Evolutionary conservation across 2,888 invertebrate genomes (phyloP).

Genomic region (Arrhopalites spinosus): DNA sequence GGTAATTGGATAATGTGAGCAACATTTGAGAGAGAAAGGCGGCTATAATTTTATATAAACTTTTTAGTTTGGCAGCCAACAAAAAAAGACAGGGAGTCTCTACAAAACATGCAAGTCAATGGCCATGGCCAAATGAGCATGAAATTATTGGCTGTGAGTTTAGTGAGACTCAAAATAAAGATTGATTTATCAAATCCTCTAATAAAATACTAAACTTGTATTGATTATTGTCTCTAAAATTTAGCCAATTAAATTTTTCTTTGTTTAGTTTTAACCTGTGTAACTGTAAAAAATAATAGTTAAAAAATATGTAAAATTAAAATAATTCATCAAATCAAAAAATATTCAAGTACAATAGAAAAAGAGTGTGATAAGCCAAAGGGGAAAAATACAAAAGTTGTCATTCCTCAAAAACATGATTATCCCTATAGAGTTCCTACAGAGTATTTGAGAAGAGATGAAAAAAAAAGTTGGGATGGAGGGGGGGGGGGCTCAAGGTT

Average conservation of each 20-base stretch:
- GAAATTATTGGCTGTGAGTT: neutral
- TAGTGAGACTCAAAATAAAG: neutral
- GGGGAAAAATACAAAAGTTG: neutral
- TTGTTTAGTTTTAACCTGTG: too few species aligned
- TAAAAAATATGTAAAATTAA: too few species aligned
- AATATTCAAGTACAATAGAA: neutral
- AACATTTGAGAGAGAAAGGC: neutral
- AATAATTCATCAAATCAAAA: too few species aligned
- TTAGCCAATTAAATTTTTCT: too few species aligned
- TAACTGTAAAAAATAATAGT: too few species aligned
- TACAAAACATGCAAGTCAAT: too few species aligned
- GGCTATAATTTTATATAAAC: constrained; percentile 20
- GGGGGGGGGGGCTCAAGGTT: too few species aligned
- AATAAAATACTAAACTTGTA: neutral
- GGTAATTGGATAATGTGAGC: constrained; percentile 26
- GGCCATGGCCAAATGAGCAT: neutral
- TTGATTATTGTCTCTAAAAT: too few species aligned
- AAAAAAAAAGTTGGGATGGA: too few species aligned
- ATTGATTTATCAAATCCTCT: neutral
- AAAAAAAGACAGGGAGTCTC: neutral
- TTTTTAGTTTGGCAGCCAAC: neutral
- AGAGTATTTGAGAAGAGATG: too few species aligned
- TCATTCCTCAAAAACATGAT: constrained; percentile 3
- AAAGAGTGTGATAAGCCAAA: neutral
- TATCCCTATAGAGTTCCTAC: neutral